Conservation (phyloP, 2,797 vertebrate species). For the Eleutherodactylus coqui region DNA sequence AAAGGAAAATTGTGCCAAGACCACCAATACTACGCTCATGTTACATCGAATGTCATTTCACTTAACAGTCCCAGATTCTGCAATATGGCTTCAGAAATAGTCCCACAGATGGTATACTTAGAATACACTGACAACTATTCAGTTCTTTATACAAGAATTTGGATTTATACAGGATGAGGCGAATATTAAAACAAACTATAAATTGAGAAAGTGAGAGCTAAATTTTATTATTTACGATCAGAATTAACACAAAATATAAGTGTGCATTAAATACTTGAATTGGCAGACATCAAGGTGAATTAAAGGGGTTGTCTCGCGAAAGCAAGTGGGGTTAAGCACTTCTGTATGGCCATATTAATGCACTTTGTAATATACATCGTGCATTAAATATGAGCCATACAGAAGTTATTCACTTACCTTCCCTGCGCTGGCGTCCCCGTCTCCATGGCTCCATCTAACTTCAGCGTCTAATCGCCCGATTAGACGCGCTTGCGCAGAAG, state of each 20-base stretch:
- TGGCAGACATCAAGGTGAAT: not conserved
- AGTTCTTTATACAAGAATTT: not conserved
- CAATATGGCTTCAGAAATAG: slow-evolving; percentile 22
- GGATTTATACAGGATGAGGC: not conserved
- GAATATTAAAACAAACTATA: not conserved
- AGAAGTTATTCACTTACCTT: too few species aligned
- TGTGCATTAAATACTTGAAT: not conserved
- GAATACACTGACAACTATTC: not conserved
- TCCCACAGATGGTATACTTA: slow-evolving; percentile 25
- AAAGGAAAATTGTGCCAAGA: slow-evolving; percentile 41
- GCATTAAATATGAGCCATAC: too few species aligned
- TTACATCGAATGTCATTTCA: slow-evolving; percentile 26
- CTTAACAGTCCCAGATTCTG: slow-evolving; percentile 22
- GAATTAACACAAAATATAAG: not conserved
- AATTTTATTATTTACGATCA: not conserved
- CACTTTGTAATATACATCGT: too few species aligned
- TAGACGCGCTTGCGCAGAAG: too few species aligned
- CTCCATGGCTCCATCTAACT: too few species aligned
- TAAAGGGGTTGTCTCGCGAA: too few species aligned
- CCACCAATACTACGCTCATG: slow-evolving; percentile 46
- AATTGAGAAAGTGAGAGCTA: not conserved
- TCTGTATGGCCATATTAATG: too few species aligned
- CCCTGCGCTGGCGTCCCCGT: too few species aligned
- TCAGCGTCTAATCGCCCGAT: too few species aligned
- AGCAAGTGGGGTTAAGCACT: too few species aligned